Evolutionary conservation across 2,888 invertebrate species (phyloP).

Genomic region (Scaptomyza flava): DNA sequence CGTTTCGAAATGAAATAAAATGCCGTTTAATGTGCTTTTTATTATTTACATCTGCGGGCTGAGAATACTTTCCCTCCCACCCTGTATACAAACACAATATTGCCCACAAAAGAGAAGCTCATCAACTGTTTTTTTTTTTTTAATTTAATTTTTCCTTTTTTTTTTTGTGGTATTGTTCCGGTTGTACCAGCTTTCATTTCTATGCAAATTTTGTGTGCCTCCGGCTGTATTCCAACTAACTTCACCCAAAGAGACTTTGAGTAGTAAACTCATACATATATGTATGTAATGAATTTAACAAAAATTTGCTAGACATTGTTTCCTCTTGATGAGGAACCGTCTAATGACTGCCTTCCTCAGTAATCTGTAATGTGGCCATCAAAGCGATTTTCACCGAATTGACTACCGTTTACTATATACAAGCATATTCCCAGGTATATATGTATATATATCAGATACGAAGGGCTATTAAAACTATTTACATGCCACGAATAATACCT

Average conservation of each 20-base stretch:
- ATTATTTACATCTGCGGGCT: slow-evolving; percentile 78
- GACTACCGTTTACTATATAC: not conserved
- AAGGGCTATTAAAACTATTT: slow-evolving; percentile 46
- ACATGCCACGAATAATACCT: slow-evolving; percentile 10
- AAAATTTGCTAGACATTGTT: slow-evolving; percentile 21
- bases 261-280: not conserved
- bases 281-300: not conserved
- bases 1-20: slow-evolving; percentile 78
- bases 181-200: slow-evolving; percentile 72
- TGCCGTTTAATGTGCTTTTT: slow-evolving; percentile 80
- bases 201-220: slow-evolving; percentile 76
- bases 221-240: slow-evolving; percentile 68
- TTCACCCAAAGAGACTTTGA: slow-evolving; percentile 34
- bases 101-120: slow-evolving; percentile 53
- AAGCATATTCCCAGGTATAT: not conserved
- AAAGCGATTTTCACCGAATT: slow-evolving; percentile 26
- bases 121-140: slow-evolving; percentile 53
- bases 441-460: not conserved
- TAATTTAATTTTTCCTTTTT: slow-evolving; percentile 23
- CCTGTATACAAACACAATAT: slow-evolving; percentile 1
- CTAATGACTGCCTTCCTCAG: slow-evolving; percentile 37
- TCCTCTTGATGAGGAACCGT: slow-evolving; percentile 17
- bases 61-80: slow-evolving; percentile 5
- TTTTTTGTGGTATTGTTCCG: slow-evolving; percentile 72
- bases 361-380: slow-evolving; percentile 25